Evolutionary conservation across 2,797 vertebrate genomes (phyloP).

Genomic region (Enteromius treurensis): DNA sequence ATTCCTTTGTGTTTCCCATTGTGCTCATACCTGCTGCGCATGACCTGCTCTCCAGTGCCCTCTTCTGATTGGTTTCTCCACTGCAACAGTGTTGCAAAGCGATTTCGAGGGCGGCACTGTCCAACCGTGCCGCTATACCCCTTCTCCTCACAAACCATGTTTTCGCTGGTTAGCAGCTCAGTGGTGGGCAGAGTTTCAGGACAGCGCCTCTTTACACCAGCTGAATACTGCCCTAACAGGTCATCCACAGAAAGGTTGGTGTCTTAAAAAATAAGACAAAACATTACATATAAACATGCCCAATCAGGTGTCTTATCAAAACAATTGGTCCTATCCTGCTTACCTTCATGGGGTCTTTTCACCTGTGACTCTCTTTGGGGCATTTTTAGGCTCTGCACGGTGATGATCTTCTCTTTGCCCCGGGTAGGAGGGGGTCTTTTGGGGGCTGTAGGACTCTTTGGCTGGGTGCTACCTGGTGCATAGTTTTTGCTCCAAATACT

Average conservation of each 20-base stretch:
- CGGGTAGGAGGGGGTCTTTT: conserved; percentile 74
- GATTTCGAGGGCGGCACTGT: conserved; percentile 75
- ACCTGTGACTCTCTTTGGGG: conserved; percentile 73
- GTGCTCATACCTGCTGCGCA: conserved; percentile 85
- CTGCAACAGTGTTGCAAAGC: conserved; percentile 86
- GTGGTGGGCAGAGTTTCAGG: conserved; percentile 33
- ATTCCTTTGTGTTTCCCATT: background rate
- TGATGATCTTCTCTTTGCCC: conserved; percentile 79
- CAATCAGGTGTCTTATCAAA: too few species aligned
- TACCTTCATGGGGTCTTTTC: conserved; percentile 88
- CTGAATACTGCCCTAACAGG: conserved; percentile 86
- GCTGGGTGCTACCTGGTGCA: conserved; percentile 41
- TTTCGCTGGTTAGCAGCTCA: background rate
- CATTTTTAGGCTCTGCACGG: conserved; percentile 74
- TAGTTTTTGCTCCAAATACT: conserved; percentile 88
- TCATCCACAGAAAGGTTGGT: conserved; percentile 82
- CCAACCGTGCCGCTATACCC: conserved; percentile 18
- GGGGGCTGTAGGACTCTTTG: conserved; percentile 39
- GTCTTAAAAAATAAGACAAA: conserved; percentile 68
- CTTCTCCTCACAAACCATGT: conserved; percentile 41
- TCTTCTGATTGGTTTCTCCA: conserved; percentile 79
- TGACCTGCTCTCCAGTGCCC: conserved; percentile 73
- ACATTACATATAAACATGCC: background rate
- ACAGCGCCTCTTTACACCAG: conserved; percentile 76
- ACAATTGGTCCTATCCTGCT: conserved; percentile 33